Evolutionary conservation across 2,888 invertebrate genomes (phyloP).

Genomic region (Erebia aethiops): DNA sequence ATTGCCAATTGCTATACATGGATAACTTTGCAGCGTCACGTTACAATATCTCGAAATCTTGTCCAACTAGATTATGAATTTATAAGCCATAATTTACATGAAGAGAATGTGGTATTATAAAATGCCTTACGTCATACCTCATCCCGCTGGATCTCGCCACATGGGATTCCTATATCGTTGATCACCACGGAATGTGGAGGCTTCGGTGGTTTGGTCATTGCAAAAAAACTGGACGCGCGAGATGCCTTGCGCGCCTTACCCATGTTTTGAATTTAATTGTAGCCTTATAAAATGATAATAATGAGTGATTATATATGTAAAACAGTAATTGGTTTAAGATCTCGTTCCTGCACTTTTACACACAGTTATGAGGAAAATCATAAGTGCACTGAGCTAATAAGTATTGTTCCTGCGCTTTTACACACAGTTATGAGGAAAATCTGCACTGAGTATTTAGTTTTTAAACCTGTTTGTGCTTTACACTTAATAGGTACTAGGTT

Average conservation of each 20-base stretch:
- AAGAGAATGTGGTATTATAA: neutral
- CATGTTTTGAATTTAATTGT: slow-evolving; percentile 17
- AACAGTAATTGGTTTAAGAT: neutral
- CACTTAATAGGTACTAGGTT: neutral
- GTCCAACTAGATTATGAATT: neutral
- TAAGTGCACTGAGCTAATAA: too few species aligned
- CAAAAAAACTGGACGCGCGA: slow-evolving; percentile 30
- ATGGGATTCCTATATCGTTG: slow-evolving; percentile 12
- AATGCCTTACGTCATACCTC: slow-evolving; percentile 2
- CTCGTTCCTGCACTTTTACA: neutral
- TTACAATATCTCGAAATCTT: neutral
- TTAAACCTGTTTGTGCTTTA: neutral
- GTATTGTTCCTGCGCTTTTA: neutral
- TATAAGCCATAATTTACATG: neutral
- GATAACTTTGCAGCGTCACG: too few species aligned
- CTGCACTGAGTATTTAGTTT: neutral
- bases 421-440: neutral
- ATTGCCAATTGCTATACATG: too few species aligned
- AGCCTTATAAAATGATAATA: slow-evolving; percentile 16
- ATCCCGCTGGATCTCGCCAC: slow-evolving; percentile 5
- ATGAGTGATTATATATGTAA: neutral
- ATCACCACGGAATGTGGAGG: slow-evolving; percentile 30
- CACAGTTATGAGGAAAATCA: neutral
- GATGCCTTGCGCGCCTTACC: slow-evolving; percentile 18
- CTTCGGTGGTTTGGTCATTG: slow-evolving; percentile 25